Conservation (phyloP, 2,888 invertebrate genomes). For the Plebejus melissa region DNA sequence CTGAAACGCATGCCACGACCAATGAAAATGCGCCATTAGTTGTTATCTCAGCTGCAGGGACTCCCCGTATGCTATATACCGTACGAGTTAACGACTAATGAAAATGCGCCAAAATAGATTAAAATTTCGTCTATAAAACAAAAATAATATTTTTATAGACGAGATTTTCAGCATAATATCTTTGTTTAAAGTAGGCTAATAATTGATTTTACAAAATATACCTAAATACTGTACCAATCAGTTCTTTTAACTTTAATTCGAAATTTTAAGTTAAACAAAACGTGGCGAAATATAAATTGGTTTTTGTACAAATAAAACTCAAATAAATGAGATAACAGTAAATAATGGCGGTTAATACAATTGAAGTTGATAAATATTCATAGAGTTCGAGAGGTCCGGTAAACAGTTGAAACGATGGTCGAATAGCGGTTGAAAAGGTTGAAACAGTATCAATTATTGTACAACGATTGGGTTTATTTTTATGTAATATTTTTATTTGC, state of each 20-base stretch:
- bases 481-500: not conserved
- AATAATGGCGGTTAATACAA: slow-evolving; percentile 5
- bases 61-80: too few relatives aligned
- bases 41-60: too few relatives aligned
- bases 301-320: slow-evolving; percentile 12
- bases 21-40: too few relatives aligned
- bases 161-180: too few relatives aligned
- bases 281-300: not conserved
- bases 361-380: slow-evolving; percentile 19
- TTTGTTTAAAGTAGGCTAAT: too few relatives aligned
- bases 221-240: not conserved
- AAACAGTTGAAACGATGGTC: slow-evolving; percentile 10
- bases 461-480: slow-evolving; percentile 10
- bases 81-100: too few relatives aligned
- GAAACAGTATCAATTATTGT: slow-evolving; percentile 15
- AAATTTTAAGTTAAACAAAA: not conserved
- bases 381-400: not conserved
- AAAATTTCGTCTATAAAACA: too few relatives aligned
- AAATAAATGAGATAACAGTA: not conserved
- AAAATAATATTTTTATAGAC: too few relatives aligned
- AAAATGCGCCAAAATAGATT: too few relatives aligned
- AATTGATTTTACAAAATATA: too few relatives aligned
- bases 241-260: not conserved
- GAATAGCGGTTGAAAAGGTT: not conserved
- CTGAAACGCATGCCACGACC: too few relatives aligned